Base-by-base conservation (phyloP, 2,888 invertebrate species). In the Ochlodes sylvanus region DNA sequence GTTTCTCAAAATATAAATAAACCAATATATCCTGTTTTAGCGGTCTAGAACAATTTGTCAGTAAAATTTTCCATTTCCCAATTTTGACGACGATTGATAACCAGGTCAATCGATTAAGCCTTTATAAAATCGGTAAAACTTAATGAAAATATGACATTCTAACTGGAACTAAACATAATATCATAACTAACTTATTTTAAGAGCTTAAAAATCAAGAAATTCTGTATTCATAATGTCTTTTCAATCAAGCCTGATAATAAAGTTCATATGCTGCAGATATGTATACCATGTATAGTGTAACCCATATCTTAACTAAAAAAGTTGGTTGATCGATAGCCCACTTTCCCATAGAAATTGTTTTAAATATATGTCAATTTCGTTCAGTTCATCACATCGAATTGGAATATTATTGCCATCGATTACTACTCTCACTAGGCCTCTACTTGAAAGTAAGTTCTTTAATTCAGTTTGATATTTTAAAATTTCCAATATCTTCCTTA, bases 331-430 rank as follows among this genome's bases (percentile, higher is more conserved):
- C 15, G 32, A 55, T n/a, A 9, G 70, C 34, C 63, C 12, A 56
- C 70, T 69, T 17, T 70, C 56, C 32, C 6, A 2, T 38, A 77
- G 7, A 3, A 70, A 68, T n/a, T 65, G 77, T 50, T 70, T 74
- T 32, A 85, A 68, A 68, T 69, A 77, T 17, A 44, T 57, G 14
- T 73, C 63, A 60, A 87, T 86, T 5, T 60, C 68, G 7, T 73
- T 64, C 7, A 83, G 72, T 55, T 82, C 81, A 0, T 65, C n/a
- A 70, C 83, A 85, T 38, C 21, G 41, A 34, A 50, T 17, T 6
- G 84, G 83, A 38, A 87, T 68, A 41, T 65, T 34, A 71, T 87
- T 88, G 1, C 88, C 88, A 2, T 83, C 81, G 27, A 87, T 65
- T 9, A 79, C 72, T 9, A 88, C 57, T 64, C 80, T 81, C 15